Conservation (phyloP, 2,113 vertebrate genomes). For the Candoia aspera region DNA sequence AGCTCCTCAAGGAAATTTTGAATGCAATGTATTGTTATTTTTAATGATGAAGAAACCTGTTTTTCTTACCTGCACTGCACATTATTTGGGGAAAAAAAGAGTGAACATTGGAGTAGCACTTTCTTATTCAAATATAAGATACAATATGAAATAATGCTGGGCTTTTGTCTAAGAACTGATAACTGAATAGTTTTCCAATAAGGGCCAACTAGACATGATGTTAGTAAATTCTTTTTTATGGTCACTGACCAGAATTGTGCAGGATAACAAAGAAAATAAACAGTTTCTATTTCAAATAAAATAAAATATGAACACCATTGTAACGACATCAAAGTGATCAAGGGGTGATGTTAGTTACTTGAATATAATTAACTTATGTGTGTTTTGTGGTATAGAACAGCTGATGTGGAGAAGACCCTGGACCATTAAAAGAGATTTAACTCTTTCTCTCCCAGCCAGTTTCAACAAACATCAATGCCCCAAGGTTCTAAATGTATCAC, state of each 20-base stretch:
- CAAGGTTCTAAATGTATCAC: not conserved
- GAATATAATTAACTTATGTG: not conserved
- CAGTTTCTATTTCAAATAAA: not conserved
- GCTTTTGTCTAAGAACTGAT: not conserved
- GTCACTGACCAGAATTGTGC: too few species aligned
- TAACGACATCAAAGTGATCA: not conserved
- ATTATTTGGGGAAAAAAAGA: not conserved
- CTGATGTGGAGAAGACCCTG: not conserved
- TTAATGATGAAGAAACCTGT: not conserved
- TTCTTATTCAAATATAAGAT: not conserved
- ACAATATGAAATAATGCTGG: not conserved
- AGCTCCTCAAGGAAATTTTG: not conserved
- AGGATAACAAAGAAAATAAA: not conserved
- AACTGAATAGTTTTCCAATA: not conserved
- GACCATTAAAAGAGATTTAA: not conserved
- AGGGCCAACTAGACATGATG: not conserved
- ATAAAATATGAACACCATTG: not conserved
- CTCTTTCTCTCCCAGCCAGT: not conserved
- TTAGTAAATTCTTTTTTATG: not conserved
- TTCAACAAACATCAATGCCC: too few species aligned
- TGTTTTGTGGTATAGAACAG: not conserved
- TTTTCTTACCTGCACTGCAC: not conserved
- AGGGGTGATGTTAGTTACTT: not conserved
- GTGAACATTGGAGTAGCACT: not conserved
- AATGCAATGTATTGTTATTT: not conserved